These are phyloP conservation scores for Oasisia sp. DNA, from an alignment of 2,888 invertebrate species.

Conservation along the genomic window DNA sequence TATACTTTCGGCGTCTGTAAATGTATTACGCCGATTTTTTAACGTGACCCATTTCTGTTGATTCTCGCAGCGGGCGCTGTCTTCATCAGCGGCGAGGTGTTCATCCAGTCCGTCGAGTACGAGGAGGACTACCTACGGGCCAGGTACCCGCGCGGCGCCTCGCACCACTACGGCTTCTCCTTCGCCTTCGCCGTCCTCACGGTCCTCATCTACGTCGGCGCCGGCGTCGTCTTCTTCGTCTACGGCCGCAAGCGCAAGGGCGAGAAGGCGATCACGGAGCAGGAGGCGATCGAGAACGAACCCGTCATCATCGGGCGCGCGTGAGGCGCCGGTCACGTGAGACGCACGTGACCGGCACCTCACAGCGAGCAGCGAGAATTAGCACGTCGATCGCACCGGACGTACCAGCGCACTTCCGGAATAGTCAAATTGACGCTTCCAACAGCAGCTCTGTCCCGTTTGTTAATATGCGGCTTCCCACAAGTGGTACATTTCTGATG, in stretches of 20 bases:
- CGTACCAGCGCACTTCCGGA: neutral
- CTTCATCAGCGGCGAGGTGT: conserved; percentile 84
- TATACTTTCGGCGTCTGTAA: neutral
- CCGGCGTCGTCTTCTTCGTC: conserved; percentile 80
- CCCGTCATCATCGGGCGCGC: conserved; percentile 78
- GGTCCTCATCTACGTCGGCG: conserved; percentile 75
- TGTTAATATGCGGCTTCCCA: neutral
- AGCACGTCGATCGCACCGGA: neutral
- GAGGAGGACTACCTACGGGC: conserved; percentile 75
- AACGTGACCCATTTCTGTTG: neutral
- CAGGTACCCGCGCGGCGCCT: conserved; percentile 76
- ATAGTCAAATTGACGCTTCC: neutral
- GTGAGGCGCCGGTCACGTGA: conserved; percentile 30
- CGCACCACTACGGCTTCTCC: conserved; percentile 74
- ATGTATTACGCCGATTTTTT: neutral
- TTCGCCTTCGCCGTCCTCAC: conserved; percentile 76
- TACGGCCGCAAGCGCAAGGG: conserved; percentile 88
- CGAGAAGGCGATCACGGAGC: conserved; percentile 82
- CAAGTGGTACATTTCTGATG: neutral
- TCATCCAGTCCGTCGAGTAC: conserved; percentile 79
- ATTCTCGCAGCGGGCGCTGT: conserved; percentile 76
- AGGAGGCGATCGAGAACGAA: conserved; percentile 85
- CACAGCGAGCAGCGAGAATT: neutral
- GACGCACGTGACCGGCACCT: neutral
- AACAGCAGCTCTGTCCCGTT: neutral